phyloP scores from a whole-genome alignment of 2,797 vertebrate species.

The Sparidentex hasta region DNA sequence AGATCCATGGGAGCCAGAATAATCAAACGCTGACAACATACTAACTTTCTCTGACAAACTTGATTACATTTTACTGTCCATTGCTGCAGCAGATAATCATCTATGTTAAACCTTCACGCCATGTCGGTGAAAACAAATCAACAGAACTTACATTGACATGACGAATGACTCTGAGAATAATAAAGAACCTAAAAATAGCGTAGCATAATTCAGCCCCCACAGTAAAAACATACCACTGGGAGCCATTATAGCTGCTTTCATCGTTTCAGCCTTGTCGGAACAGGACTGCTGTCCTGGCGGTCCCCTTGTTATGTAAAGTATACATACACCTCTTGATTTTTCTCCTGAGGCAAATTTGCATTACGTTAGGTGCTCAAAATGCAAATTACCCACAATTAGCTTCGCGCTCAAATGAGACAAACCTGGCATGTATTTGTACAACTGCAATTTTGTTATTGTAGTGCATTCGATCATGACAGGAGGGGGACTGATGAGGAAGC shows the following conservation, averaged over 20 bases:
- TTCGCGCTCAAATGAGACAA: constrained; percentile 9
- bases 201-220: constrained; percentile 17
- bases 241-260: constrained; percentile 33
- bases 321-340: constrained; percentile 33
- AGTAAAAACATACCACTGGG: constrained; percentile 23
- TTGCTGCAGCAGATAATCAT: background rate
- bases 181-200: background rate
- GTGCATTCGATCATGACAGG: background rate
- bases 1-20: background rate
- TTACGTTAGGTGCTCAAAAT: constrained; percentile 47
- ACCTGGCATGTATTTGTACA: constrained; percentile 3
- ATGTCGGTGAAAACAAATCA: background rate
- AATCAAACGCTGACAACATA: background rate
- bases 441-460: background rate
- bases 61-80: background rate
- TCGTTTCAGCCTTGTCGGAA: constrained; percentile 21
- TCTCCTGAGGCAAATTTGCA: constrained; percentile 48
- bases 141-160: constrained; percentile 5
- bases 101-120: background rate
- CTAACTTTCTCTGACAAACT: background rate
- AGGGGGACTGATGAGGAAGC: constrained; percentile 15
- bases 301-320: constrained; percentile 43
- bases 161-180: constrained; percentile 28
- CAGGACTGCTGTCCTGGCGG: constrained; percentile 18
- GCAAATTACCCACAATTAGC: constrained; percentile 58